These are phyloP conservation scores for Leucania comma DNA, from an alignment of 2,888 invertebrate species.

Conservation along the genomic window DNA sequence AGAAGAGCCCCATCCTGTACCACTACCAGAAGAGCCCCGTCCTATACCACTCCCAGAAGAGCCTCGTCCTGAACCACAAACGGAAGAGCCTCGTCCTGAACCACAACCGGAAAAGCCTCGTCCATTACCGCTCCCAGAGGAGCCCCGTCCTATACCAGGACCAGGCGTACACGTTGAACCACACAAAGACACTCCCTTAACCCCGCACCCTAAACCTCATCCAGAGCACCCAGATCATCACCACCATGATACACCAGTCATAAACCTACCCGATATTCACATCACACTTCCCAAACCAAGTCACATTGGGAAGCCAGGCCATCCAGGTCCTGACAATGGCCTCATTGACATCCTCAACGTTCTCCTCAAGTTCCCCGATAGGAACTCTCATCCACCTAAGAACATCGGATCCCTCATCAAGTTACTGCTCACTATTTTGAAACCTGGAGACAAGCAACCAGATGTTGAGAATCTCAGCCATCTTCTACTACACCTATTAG, in stretches of 20 bases:
- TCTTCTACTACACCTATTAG: conserved; percentile 34
- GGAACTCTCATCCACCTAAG: conserved; percentile 19
- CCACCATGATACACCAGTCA: conserved; percentile 28
- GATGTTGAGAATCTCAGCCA: conserved; percentile 21
- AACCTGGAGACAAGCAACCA: conserved; percentile 37
- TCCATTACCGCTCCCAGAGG: background rate
- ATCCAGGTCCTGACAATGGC: conserved; percentile 19
- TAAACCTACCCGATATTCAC: conserved; percentile 27
- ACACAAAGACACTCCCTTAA: too few species aligned
- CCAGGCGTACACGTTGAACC: too few species aligned
- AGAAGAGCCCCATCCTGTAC: background rate
- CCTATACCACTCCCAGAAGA: background rate
- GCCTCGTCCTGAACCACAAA: background rate
- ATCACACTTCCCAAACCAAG: conserved; percentile 28
- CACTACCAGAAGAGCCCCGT: background rate
- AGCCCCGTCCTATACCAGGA: background rate
- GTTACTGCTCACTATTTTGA: conserved; percentile 37
- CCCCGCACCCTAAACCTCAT: background rate
- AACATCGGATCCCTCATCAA: conserved; percentile 32
- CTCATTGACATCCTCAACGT: conserved; percentile 52
- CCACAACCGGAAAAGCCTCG: background rate
- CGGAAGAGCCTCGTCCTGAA: background rate
- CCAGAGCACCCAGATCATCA: conserved; percentile 18
- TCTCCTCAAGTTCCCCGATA: conserved; percentile 39
- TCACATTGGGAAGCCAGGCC: conserved; percentile 26